Evolutionary conservation across 2,113 vertebrate species (phyloP), one percentile per base, ranked within the genome.

Genomic region (Protobothrops mucrosquamatus): DNA sequence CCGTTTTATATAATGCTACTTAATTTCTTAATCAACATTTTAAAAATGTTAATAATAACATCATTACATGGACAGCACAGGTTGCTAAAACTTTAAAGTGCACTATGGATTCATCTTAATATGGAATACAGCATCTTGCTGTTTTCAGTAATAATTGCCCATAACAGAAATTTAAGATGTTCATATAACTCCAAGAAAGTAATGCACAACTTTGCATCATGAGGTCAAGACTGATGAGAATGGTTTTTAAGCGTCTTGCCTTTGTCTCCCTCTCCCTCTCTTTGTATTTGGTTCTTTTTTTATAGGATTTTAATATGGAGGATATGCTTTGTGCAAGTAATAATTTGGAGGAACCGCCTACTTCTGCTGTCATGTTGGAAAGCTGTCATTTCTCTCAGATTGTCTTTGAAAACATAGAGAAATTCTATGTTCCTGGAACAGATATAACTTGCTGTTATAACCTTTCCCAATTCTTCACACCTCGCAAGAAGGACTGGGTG

Each of bases 401-500:
- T 22, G 0, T 97, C 94, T 98, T 98, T 91, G 96, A 93, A 87
- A 81, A 92, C 0, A 93, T 98, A 95, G 92, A 97, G 89, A 97
- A 97, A 87, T 97, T 94, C 87, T 98, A 98, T 0, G 7, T 95
- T 1, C 97, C 96, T 0, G 97, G 96, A 89, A 93, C 88, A 86
- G 98, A 98, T 0, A 0, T 98, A 86, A 96, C 52, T 0, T 98
- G 98, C 34, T 59, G n/a, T 20, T 98, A 97, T 0, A 96, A 91
- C 48, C 91, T 97, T 39, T 97, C 95, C 0, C 85, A 95, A 26
- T 85, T 93, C 46, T 96, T 98, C 12, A 0, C 24, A 10, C 97
- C 97, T 34, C 96, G 92, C 0, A 6, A 89, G 24, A 98, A 97
- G 95, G 98, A 98, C 55, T 98, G 98, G 98, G 97, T 98, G 56